Conservation (phyloP, 2,888 invertebrate genomes). For the Pollenia labialis region DNA sequence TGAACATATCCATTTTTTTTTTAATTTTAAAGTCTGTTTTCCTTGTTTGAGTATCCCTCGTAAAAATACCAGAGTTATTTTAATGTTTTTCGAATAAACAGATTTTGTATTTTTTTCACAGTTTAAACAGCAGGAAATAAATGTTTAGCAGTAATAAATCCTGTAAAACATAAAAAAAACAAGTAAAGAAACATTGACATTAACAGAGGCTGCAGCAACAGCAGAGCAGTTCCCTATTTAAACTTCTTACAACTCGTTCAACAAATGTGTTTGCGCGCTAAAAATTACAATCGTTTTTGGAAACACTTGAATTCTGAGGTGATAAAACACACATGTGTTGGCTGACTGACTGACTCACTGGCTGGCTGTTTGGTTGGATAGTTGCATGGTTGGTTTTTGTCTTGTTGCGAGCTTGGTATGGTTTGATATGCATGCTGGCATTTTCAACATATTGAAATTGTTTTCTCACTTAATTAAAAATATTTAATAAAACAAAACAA, state of each 20-base stretch:
- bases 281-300: constrained; percentile 55
- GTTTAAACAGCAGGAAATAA: constrained; percentile 72
- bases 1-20: constrained; percentile 3
- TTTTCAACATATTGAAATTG: constrained; percentile 50
- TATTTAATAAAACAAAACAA: constrained; percentile 24
- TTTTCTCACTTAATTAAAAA: constrained; percentile 62
- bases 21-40: constrained; percentile 10
- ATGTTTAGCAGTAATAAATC: constrained; percentile 71
- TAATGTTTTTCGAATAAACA: constrained; percentile 62
- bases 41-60: constrained; percentile 22
- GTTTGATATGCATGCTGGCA: constrained; percentile 5
- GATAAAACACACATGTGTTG: constrained; percentile 65
- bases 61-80: constrained; percentile 54
- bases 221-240: neutral
- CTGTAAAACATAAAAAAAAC: constrained; percentile 47
- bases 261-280: constrained; percentile 63
- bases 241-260: constrained; percentile 1
- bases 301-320: constrained; percentile 63
- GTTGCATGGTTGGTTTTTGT: constrained; percentile 21
- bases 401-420: neutral
- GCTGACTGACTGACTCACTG: neutral
- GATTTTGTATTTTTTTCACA: constrained; percentile 69
- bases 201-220: constrained; percentile 29
- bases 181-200: constrained; percentile 36
- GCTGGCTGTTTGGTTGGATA: neutral